Evolutionary conservation across 64 coral and sea anemone species (phyloP), one percentile per base, ranked within the genome.

Genomic region (Acropora tenuis): DNA sequence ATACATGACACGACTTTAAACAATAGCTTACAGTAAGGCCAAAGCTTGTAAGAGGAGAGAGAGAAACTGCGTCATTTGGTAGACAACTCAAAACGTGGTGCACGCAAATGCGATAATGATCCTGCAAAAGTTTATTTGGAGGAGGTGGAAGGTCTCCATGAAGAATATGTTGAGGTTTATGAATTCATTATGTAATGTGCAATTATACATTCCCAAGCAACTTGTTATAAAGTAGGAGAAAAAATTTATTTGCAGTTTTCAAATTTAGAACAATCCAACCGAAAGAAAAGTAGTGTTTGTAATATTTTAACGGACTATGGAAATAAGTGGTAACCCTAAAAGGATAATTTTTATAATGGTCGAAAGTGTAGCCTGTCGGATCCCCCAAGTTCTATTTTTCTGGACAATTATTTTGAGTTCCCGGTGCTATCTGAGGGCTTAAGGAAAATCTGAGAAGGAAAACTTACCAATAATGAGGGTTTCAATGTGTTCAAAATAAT

Each of bases 91-190:
- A 84, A 65, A 61, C 17, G 42, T 44, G 18, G 41, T 41, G 57
- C 50, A 66, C 17, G 19, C 30, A 86, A 86, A 61, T 52, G 52
- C 18, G 19, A 20, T 30, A 86, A 4, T 1, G 42, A 86, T 86
- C 82, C 82, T 40, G 7, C 52, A 4, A 15, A 61, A 18, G 55
- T 41, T 41, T 43, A 86, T 69, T 47, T 86, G 61, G 42, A 86
- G 42, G 82, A 69, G 20, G 18, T 90, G 53, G 65, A 82, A 86
- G 41, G 49, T 43, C 30, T 52, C 2, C 50, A 86, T 69, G 63
- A 30, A 46, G 63, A 86, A 20, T 86, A 86, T 68, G 83, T 71
- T 41, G n/a, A 71, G 7, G 8, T 65, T 2, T 86, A 86, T 16
- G 58, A 86, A 0, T 67, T 63, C 20, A 68, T 69, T 65, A 45